Evolutionary conservation across 2,797 vertebrate species (phyloP), one percentile per base, ranked within the genome.

Genomic region (Enteromius treurensis): DNA sequence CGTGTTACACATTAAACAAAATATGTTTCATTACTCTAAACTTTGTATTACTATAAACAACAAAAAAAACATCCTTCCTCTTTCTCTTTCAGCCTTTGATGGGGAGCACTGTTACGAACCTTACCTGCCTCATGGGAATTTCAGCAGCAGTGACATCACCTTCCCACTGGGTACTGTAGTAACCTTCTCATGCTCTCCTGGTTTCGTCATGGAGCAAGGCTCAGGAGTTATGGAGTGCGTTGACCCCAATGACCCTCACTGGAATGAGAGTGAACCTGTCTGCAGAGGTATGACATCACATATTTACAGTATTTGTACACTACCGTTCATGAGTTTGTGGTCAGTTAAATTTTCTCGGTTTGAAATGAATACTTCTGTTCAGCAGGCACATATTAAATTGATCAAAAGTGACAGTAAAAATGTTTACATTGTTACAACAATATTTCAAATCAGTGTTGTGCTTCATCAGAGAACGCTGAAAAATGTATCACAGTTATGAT

Each of bases 81-180:
- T 55, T 19, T 26, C 11, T 84, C 64, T 74, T 49, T 77, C 60
- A 98, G 97, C 96, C 23, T 98, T 97, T 42, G 96, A 97, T 49
- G 96, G 96, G 3, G 96, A 97, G 45, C 97, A 96, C 83, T 98
- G 97, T 91, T 97, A 97, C 29, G 96, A 97, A 86, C 97, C 97
- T 0, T 98, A 96, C 91, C 92, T 97, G 90, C 96, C 96, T 26
- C 96, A 98, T 37, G 97, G 97, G 60, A 98, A 98, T 19, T 97
- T 97, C 93, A 98, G 95, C 90, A 96, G 95, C 76, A 96, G 95
- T 5, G 97, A 97, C 91, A 94, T 96, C 32, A 93, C 94, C 34
- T 98, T 95, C 87, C 95, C 94, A 65, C 92, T 96, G 73, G 97
- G 96, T 51, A 95, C 96, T 1, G 92, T 94, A 5, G 96, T 96